Base-by-base conservation (phyloP, 1,140 invertebrate genomes). In the Temnothorax nylanderi region DNA sequence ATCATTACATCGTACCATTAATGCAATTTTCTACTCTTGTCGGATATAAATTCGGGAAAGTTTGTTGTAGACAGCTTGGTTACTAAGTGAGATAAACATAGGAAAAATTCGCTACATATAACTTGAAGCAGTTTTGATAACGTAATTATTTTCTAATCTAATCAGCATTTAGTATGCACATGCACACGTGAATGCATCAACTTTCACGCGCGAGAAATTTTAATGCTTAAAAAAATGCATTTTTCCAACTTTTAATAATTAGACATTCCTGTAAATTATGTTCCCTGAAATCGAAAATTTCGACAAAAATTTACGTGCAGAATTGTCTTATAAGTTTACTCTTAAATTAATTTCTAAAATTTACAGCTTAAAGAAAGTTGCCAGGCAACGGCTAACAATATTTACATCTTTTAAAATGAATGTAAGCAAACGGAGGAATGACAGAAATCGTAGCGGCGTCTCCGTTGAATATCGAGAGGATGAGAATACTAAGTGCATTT, bases 401-500 rank as follows among this genome's bases (percentile, higher is more conserved):
- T 74, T 60, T 72, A 44, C 51, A 82, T 44, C 34, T 6, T 58
- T 0, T 11, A 44, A 32, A 56, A 75, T 60, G 16, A 34, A 49
- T 49, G 8, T 18, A 41, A 60, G 32, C n/a, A 47, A 37, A 47
- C 32, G 32, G 2, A 34, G 7, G 5, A 69, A 26, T 54, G 32
- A 54, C 6, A 60, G 62, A 75, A 82, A 74, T 74, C 7, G 41
- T 37, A 47, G 54, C n/a, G 26, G 21, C 13, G 18, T 75, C 51
- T 13, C 26, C 18, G 32, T 74, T 69, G 80, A 84, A 84, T 75
- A 74, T 84, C 69, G 44, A 60, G n/a, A 81, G 62, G 32, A 21
- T 26, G 54, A 74, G 80, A 84, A 75, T 26, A 84, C 54, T 84
- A 84, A 84, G 54, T 84, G 80, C 69, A 84, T 84, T 82, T 84